These are phyloP conservation scores for Betta splendens DNA, from an alignment of 2,797 vertebrate species.

Conservation along the genomic window DNA sequence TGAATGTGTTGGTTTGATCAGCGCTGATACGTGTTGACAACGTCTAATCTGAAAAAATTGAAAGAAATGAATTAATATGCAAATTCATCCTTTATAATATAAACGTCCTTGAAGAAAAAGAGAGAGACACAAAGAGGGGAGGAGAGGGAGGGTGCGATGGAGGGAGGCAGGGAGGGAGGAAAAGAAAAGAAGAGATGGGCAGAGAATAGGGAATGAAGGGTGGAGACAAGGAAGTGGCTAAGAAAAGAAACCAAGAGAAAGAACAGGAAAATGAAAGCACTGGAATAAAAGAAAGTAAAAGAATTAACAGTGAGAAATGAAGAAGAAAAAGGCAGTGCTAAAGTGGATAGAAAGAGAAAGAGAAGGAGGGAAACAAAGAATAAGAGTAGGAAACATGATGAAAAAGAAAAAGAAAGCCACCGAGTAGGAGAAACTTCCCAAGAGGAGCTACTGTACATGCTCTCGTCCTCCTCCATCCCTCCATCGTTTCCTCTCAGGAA, in stretches of 20 bases:
- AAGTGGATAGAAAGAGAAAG: too few relatives aligned
- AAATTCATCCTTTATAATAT: conserved; percentile 99
- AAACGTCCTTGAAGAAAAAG: conserved; percentile 92
- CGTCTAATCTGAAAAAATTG: conserved; percentile 99
- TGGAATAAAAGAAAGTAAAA: not conserved
- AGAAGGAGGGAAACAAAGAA: not conserved
- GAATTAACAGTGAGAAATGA: not conserved
- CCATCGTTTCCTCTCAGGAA: conserved; percentile 88
- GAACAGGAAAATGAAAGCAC: not conserved
- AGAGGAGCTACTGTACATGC: conserved; percentile 13
- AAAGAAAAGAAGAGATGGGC: not conserved
- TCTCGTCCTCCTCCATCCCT: conserved; percentile 1
- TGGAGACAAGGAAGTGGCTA: too few relatives aligned
- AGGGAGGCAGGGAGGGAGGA: too few relatives aligned
- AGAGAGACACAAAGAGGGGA: not conserved
- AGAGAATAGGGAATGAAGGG: not conserved
- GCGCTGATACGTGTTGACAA: conserved; percentile 99
- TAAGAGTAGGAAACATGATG: not conserved
- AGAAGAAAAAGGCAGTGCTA: conserved; percentile 30
- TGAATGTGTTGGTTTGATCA: conserved; percentile 94
- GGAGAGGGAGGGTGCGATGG: too few relatives aligned
- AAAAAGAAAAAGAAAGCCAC: not conserved
- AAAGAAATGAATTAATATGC: conserved; percentile 99
- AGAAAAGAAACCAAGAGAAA: too few relatives aligned
- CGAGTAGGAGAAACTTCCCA: not conserved